These are phyloP conservation scores for Mesocricetus auratus DNA, from an alignment of 2,113 vertebrate species.

Conservation along the genomic window DNA sequence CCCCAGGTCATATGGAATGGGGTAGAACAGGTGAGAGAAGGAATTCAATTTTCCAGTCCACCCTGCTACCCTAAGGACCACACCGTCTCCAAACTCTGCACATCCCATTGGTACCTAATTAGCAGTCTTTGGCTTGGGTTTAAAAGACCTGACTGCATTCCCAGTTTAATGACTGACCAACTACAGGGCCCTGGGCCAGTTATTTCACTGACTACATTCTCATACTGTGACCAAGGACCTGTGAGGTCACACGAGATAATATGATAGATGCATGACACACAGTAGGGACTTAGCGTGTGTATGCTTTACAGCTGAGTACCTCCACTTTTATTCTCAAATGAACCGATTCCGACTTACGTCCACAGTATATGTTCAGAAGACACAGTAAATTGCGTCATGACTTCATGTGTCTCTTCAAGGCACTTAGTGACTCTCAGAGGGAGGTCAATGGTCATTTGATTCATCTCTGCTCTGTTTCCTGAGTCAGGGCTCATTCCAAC, in stretches of 20 bases:
- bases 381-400: not conserved
- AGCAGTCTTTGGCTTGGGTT: not conserved
- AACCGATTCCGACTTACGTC: not conserved
- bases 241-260: not conserved
- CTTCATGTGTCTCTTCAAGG: not conserved
- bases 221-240: not conserved
- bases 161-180: not conserved
- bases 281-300: rapidly evolving
- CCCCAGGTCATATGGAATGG: not conserved
- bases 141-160: not conserved
- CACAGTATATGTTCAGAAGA: not conserved
- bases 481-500: not conserved
- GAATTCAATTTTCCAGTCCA: not conserved
- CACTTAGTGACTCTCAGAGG: not conserved
- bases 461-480: not conserved
- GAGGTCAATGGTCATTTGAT: not conserved
- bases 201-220: not conserved
- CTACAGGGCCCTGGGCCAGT: not conserved
- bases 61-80: not conserved
- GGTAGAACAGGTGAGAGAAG: not conserved
- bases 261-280: rapidly evolving
- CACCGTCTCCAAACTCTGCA: not conserved
- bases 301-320: not conserved
- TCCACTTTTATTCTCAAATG: not conserved
- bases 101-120: not conserved